Evolutionary conservation across 2,888 invertebrate genomes (phyloP).

Genomic region (Drosophila prostipennis): DNA sequence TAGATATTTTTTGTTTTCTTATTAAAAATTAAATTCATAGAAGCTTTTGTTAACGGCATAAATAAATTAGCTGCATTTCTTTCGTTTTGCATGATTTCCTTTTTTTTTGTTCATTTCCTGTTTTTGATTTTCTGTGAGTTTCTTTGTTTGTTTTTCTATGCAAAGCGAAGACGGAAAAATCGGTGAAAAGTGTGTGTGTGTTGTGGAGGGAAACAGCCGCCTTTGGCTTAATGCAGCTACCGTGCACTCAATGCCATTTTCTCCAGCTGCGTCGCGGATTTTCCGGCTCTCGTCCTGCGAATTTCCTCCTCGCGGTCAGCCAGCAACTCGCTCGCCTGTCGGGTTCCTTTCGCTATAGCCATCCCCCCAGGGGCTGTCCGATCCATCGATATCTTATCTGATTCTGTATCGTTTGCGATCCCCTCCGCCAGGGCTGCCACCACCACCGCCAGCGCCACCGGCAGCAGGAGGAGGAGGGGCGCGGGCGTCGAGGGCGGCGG

Average conservation of each 20-base stretch:
- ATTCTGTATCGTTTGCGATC: constrained; percentile 2
- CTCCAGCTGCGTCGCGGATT: constrained; percentile 35
- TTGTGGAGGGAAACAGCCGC: constrained; percentile 49
- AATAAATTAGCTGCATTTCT: constrained; percentile 60
- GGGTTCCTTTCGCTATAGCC: constrained; percentile 7
- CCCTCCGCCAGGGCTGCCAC: constrained; percentile 36
- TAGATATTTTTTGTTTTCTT: constrained; percentile 40
- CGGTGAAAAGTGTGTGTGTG: constrained; percentile 62
- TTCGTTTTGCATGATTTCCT: constrained; percentile 19
- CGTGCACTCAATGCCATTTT: constrained; percentile 59
- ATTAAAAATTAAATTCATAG: constrained; percentile 75
- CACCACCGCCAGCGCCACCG: constrained; percentile 62
- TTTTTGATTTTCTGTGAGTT: constrained; percentile 24
- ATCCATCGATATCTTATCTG: constrained; percentile 8
- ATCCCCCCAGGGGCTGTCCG: constrained; percentile 3
- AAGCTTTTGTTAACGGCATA: constrained; percentile 73
- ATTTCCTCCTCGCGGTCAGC: constrained; percentile 26
- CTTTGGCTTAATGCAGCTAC: constrained; percentile 73
- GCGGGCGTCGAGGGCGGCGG: constrained; percentile 72
- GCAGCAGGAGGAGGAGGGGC: constrained; percentile 72
- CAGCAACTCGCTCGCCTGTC: constrained; percentile 36
- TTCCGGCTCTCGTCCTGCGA: constrained; percentile 33
- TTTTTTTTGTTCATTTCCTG: constrained; percentile 23
- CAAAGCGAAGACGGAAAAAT: constrained; percentile 71
- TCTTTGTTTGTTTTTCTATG: constrained; percentile 47